phyloP scores from a whole-genome alignment of 2,113 vertebrate genomes.

The Lophius piscatorius region DNA sequence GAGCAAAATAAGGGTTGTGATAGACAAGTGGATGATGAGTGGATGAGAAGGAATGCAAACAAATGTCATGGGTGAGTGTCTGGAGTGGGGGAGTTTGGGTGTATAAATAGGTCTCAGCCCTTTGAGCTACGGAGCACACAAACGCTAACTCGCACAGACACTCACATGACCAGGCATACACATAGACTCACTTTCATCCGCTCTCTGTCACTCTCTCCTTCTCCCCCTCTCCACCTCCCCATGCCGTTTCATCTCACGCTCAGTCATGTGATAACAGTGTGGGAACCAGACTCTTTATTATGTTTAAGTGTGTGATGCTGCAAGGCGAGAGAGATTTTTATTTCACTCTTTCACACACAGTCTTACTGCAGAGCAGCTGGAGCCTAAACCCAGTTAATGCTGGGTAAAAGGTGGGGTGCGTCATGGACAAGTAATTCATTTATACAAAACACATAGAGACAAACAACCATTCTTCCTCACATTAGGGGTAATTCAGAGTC shows the following conservation, averaged over 20 bases:
- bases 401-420: no score
- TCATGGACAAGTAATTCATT: no score
- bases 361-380: no score
- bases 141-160: conserved; percentile 46
- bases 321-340: not conserved
- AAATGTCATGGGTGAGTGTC: conserved; percentile 39
- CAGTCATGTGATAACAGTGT: conserved; percentile 36
- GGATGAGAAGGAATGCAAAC: conserved; percentile 5
- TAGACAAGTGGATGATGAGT: not conserved
- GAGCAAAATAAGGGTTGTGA: conserved; percentile 4
- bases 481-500: no score
- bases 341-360: conserved; percentile 13
- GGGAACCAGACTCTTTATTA: conserved; percentile 7
- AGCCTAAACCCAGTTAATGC: no score
- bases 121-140: conserved; percentile 28
- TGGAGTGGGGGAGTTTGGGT: conserved; percentile 30
- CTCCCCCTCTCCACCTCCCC: conserved; percentile 8
- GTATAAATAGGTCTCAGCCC: conserved; percentile 47
- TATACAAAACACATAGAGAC: no score
- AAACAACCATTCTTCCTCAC: no score
- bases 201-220: conserved; percentile 31
- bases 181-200: conserved; percentile 27
- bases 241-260: conserved; percentile 19
- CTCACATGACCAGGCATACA: conserved; percentile 54
- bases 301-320: conserved; percentile 1